phyloP scores from a whole-genome alignment of 2,888 invertebrate species.

The Plagodis dolabraria region DNA sequence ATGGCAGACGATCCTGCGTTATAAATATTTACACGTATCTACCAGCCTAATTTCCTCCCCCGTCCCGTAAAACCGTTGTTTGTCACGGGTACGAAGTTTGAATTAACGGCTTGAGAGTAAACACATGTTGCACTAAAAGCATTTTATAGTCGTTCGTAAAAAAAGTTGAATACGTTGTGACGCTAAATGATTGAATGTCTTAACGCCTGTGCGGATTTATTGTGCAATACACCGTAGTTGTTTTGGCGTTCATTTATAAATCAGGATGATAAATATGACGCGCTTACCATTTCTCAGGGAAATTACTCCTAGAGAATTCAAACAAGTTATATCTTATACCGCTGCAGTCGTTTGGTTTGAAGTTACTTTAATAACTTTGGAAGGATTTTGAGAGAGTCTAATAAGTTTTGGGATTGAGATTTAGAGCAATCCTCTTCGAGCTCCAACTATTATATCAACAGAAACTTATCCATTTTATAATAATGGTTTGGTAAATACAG shows the following conservation, averaged over 20 bases:
- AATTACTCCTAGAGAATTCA: slow-evolving; percentile 12
- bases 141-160: slow-evolving; percentile 61
- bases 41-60: slow-evolving; percentile 23
- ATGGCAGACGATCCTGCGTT: slow-evolving; percentile 50
- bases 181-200: slow-evolving; percentile 39
- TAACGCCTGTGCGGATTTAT: slow-evolving; percentile 57
- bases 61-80: slow-evolving; percentile 57
- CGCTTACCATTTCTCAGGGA: neutral
- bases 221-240: slow-evolving; percentile 50
- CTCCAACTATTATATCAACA: slow-evolving; percentile 13
- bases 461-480: slow-evolving; percentile 8
- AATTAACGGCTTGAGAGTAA: slow-evolving; percentile 68
- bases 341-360: slow-evolving; percentile 32
- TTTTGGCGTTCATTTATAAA: slow-evolving; percentile 5
- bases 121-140: slow-evolving; percentile 71
- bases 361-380: slow-evolving; percentile 60
- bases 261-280: slow-evolving; percentile 10
- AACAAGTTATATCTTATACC: slow-evolving; percentile 33
- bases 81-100: slow-evolving; percentile 60
- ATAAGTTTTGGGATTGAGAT: slow-evolving; percentile 59
- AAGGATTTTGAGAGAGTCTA: slow-evolving; percentile 59
- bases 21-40: slow-evolving; percentile 59
- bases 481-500: no score
- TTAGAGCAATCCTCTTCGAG: slow-evolving; percentile 48
- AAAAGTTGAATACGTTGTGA: slow-evolving; percentile 50